A percentile compares a stretch with the other conserved stretches of the same genome.
These are phyloP conservation scores for Microplitis deprimator DNA, from an alignment of 2,888 invertebrate genomes.

Conservation along the genomic window DNA sequence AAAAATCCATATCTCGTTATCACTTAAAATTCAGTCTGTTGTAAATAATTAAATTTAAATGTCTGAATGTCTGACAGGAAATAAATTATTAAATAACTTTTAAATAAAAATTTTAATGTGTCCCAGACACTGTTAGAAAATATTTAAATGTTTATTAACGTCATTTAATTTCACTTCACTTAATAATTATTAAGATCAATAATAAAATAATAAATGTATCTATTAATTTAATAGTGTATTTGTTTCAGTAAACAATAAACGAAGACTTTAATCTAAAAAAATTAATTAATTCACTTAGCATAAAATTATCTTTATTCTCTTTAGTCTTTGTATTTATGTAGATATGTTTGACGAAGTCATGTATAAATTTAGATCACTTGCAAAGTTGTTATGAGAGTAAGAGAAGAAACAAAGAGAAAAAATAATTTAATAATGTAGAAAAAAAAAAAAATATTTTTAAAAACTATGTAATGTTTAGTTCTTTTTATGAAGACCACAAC, in stretches of 20 bases:
- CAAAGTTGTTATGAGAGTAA: neutral
- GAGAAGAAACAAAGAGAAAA: neutral
- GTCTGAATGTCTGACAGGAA: too few species aligned
- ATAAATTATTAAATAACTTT: too few species aligned
- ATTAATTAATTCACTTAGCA: neutral
- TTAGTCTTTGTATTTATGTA: constrained; percentile 10
- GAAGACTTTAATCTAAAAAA: constrained; percentile 10
- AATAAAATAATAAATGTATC: neutral
- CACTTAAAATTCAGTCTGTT: too few species aligned
- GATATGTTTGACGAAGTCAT: constrained; percentile 44
- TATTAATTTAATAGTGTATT: neutral
- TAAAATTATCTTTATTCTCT: neutral
- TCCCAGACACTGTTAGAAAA: neutral
- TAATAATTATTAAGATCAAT: neutral
- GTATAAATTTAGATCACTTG: constrained; percentile 53
- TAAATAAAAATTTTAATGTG: neutral
- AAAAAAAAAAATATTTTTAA: neutral
- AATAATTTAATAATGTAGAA: neutral
- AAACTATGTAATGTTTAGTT: neutral
- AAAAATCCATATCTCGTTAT: too few species aligned
- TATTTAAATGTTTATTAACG: neutral
- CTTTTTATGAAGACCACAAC: neutral
- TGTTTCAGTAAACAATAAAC: neutral
- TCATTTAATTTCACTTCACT: neutral
- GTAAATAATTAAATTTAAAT: too few species aligned